These are phyloP conservation scores for Coleophora deauratella DNA, from an alignment of 2,888 invertebrate species.

Conservation along the genomic window DNA sequence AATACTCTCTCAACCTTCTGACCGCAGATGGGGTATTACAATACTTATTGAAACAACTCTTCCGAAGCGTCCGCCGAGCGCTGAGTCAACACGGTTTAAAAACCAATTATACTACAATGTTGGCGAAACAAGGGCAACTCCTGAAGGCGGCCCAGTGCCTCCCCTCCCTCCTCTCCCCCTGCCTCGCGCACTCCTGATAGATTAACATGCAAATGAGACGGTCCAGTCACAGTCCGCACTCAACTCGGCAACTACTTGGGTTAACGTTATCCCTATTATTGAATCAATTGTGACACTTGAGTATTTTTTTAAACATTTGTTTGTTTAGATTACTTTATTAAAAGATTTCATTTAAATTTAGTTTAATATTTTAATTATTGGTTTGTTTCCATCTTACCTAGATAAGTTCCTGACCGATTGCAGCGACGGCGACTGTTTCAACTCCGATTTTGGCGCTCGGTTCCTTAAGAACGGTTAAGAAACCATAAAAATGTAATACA, in stretches of 20 bases:
- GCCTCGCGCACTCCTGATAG: constrained; percentile 16
- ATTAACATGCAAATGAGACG: constrained; percentile 24
- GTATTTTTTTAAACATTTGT: no score
- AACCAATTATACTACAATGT: background rate
- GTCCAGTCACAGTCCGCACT: background rate
- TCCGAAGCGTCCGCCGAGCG: background rate
- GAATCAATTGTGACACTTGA: background rate
- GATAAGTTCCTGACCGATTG: no score
- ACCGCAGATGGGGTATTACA: background rate
- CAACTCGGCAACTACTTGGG: background rate
- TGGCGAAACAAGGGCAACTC: background rate
- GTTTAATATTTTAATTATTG: no score
- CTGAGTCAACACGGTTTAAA: background rate
- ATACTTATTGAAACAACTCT: background rate
- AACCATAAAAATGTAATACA: no score
- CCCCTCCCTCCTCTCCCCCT: constrained; percentile 9
- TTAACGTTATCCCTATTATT: no score
- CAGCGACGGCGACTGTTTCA: no score
- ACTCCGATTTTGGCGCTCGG: no score
- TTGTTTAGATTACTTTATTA: no score
- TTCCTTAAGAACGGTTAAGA: no score
- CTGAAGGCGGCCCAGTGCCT: constrained; percentile 5
- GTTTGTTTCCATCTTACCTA: no score
- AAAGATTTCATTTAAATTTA: no score
- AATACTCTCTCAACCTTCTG: background rate